Conservation (phyloP, 2,888 invertebrate genomes). For the Tachina lurida region DNA sequence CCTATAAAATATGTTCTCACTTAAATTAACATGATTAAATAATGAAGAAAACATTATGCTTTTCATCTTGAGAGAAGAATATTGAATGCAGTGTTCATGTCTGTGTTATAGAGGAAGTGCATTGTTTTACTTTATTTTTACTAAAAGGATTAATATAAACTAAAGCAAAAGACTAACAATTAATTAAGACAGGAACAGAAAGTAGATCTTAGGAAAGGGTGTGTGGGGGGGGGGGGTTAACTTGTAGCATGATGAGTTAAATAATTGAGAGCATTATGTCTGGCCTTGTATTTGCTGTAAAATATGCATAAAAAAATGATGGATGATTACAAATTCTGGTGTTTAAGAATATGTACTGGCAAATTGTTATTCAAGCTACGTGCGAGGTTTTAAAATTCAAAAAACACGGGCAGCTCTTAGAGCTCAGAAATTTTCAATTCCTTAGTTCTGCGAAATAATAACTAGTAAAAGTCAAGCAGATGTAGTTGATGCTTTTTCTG, state of each 20-base stretch:
- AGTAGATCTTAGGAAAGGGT: background rate
- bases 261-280: background rate
- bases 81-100: background rate
- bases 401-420: no score
- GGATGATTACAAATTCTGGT: no score
- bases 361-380: no score
- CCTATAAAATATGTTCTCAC: background rate
- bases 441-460: no score
- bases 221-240: no score
- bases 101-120: background rate
- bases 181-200: background rate
- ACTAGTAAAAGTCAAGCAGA: no score
- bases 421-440: no score
- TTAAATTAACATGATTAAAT: constrained; percentile 18
- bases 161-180: background rate
- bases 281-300: no score
- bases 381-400: no score
- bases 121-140: background rate
- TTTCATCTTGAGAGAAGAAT: background rate
- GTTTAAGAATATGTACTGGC: no score
- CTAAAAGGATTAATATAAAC: background rate
- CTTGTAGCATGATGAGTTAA: background rate
- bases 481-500: no score
- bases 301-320: no score
- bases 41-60: constrained; percentile 37